These are phyloP conservation scores for Melanotaenia maccullochi DNA, from an alignment of 2,797 vertebrate genomes.

Conservation along the genomic window DNA sequence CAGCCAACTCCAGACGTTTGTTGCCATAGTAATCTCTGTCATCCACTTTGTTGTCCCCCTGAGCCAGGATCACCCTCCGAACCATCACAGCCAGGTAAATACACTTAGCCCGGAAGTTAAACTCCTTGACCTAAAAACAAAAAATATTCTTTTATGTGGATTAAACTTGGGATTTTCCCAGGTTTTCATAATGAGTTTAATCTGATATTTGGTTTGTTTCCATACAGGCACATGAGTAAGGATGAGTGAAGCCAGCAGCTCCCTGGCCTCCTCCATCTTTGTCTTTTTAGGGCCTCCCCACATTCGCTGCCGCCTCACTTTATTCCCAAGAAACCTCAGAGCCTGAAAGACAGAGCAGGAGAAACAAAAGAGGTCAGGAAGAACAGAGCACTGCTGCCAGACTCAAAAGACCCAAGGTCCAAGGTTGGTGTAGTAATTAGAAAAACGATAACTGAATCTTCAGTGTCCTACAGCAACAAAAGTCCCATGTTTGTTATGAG, in stretches of 20 bases:
- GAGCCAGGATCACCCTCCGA: constrained; percentile 95
- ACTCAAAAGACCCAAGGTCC: no score
- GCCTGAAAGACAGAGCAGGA: constrained; percentile 82
- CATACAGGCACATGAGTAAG: constrained; percentile 95
- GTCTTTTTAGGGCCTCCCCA: constrained; percentile 99
- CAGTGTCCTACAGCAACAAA: not conserved
- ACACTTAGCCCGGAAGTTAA: constrained; percentile 97
- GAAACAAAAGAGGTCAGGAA: constrained; percentile 3
- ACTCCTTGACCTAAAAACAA: constrained; percentile 92
- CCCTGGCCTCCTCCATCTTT: constrained; percentile 98
- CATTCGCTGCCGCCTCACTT: constrained; percentile 96
- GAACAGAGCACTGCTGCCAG: no score
- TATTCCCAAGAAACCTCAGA: constrained; percentile 95
- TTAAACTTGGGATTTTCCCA: no score
- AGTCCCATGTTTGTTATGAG: not conserved
- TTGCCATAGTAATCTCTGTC: constrained; percentile 99
- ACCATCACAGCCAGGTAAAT: constrained; percentile 99
- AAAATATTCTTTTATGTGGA: not conserved
- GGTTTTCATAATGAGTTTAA: not conserved
- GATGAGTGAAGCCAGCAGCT: constrained; percentile 94
- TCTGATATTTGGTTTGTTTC: constrained; percentile 14
- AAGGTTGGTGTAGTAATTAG: no score
- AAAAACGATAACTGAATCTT: not conserved
- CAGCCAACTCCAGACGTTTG: constrained; percentile 97
- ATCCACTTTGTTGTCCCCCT: constrained; percentile 96